Base-by-base conservation (phyloP, 1,140 invertebrate genomes). In the Caenorhabditis latens region DNA sequence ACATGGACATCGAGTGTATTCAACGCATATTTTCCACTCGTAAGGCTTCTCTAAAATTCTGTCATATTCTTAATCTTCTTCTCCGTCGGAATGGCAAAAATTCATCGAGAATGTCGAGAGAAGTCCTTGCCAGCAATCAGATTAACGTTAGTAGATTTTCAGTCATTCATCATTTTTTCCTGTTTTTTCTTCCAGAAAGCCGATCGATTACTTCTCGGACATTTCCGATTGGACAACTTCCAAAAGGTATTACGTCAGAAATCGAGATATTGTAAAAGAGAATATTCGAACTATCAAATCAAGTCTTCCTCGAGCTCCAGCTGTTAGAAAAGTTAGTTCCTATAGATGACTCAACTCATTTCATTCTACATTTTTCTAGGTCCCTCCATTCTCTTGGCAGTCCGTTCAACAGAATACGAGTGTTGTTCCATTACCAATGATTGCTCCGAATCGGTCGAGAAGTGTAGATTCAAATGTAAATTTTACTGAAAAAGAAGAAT, bases 341-440 rank as follows among this genome's bases (percentile, higher is more conserved):
- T 58, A 19, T n/a, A 58, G 16, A 32, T 7, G 7, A 19, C 14
- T n/a, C 57, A 40, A 19, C 40, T 42, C 3, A 8, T 65, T 40
- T 40, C 32, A 4, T 8, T 32, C n/a, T 0, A 40, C 16, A 40
- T 2, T n/a, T 21, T 58, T 71, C 8, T 32, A 85, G 63, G 84
- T 85, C 16, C 84, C 84, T 58, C 48, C 84, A 0, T 85, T 85
- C 19, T 75, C 84, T 16, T 53, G n/a, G 19, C 84, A 85, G 50
- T 32, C 46, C 7, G 7, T n/a, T 55, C 84, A 85, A 48, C n/a
- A 75, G 16, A 85, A 85, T 75, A 67, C 58, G 16, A 75, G 48
- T 46, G 84, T 79, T 40, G 46, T 75, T n/a, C 84, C 63, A 63
- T 50, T 79, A 32, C 84, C 84, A 21, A 85, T 53, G 67, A 85